Base-by-base conservation (phyloP, 1,140 invertebrate species). In the Oppia nitens region DNA sequence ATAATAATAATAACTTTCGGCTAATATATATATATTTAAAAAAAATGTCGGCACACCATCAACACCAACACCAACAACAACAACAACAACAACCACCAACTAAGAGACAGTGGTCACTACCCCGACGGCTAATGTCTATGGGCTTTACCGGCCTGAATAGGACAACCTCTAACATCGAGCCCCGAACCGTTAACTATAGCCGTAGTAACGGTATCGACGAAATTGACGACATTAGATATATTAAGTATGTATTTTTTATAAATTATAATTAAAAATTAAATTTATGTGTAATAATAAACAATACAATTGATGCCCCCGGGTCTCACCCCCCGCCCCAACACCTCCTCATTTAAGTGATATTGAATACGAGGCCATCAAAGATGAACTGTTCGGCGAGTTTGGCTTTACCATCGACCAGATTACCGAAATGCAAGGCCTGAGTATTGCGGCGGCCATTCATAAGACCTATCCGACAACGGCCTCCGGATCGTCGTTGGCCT, bases 371-470 rank as follows among this genome's bases (percentile, higher is more conserved):
- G 90, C 92, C 3, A 84, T 85, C 48, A 79, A 83, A 57, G 69
- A 82, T 64, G 84, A 93, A 67, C 73, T 97, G 1, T 93, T 97
- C 68, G 83, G 83, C 59, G 82, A 86, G 29, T 96, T 94, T 70
- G 85, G 83, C 66, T 79, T 75, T 64, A 74, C 62, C 29, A 61
- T 98, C 0, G 92, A 97, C 70, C 95, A 98, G 69, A 71, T 99
- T 21, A 98, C 98, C 94, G 95, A 99, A 75, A 71, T 98, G 28
- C 95, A 95, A 28, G 95, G 95, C 1, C 77, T 97, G 62, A 93
- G 90, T 70, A 95, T 92, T 73, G 93, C 95, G 0, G 78, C 83
- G 56, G 89, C 91, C 3, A 81, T 98, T 60, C 77, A 81, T 6
- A 82, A 69, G 68, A 65, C 75, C 55, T 90, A 83, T 68, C 76